Evolutionary conservation across 1,140 invertebrate species (phyloP).

Genomic region (Macrobrachium rosenbergii): DNA sequence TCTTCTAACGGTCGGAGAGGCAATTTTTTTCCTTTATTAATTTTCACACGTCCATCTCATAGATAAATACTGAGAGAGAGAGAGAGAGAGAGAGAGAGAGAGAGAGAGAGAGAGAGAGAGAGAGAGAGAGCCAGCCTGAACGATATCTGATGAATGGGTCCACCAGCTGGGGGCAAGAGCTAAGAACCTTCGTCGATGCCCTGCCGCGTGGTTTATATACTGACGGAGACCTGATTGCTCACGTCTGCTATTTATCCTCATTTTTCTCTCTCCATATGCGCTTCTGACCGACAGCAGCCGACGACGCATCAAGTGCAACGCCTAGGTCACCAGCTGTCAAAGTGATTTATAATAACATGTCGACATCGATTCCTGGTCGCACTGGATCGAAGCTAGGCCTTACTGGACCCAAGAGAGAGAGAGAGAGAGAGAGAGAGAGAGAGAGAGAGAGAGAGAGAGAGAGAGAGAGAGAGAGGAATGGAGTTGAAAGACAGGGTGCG

Average conservation of each 20-base stretch:
- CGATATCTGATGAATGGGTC: neutral
- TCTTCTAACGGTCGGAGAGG: too few species aligned
- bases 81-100: slow-evolving; percentile 6
- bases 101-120: slow-evolving; percentile 7
- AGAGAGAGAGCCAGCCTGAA: slow-evolving; percentile 4
- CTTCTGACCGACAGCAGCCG: neutral
- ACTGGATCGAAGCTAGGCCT: too few species aligned
- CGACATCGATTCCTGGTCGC: too few species aligned
- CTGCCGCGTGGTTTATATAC: neutral
- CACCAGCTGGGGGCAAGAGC: too few species aligned
- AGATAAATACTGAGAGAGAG: neutral
- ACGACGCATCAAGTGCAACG: too few species aligned
- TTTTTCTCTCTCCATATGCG: neutral
- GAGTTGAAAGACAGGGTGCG: neutral
- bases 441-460: slow-evolving; percentile 39
- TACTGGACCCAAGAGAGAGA: too few species aligned
- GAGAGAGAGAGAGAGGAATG: slow-evolving; percentile 24
- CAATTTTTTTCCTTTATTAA: too few species aligned
- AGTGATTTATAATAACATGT: too few species aligned
- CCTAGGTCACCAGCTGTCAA: too few species aligned
- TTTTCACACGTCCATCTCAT: too few species aligned
- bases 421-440: neutral
- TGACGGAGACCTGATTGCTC: neutral
- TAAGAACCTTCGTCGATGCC: too few species aligned
- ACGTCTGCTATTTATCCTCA: neutral